These are phyloP conservation scores for Dexiosoma caninum DNA, from an alignment of 2,888 invertebrate species.

Conservation along the genomic window DNA sequence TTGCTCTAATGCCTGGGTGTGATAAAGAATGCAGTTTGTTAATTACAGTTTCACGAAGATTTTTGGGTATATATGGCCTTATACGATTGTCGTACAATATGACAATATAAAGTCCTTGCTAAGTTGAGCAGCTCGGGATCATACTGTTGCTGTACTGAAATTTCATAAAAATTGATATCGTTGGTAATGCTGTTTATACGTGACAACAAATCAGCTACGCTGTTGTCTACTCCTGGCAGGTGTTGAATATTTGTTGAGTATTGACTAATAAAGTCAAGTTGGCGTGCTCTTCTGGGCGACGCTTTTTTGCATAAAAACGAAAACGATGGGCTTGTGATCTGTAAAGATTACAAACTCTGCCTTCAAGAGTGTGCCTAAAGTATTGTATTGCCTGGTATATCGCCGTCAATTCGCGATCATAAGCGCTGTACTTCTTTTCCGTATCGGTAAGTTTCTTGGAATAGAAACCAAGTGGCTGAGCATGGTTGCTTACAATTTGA, in stretches of 20 bases:
- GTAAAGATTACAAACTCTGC: slow-evolving; percentile 48
- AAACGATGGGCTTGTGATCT: slow-evolving; percentile 66
- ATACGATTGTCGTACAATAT: slow-evolving; percentile 29
- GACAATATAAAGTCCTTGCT: slow-evolving; percentile 42
- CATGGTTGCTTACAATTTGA: background rate
- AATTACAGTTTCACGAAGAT: background rate
- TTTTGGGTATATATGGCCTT: slow-evolving; percentile 20
- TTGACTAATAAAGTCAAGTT: slow-evolving; percentile 70
- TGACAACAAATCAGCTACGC: slow-evolving; percentile 54
- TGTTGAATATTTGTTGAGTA: slow-evolving; percentile 36
- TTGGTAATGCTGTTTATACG: slow-evolving; percentile 2
- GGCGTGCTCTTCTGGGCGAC: slow-evolving; percentile 71
- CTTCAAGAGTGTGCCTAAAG: slow-evolving; percentile 62
- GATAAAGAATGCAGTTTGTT: background rate
- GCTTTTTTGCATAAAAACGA: slow-evolving; percentile 69
- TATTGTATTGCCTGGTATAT: slow-evolving; percentile 71
- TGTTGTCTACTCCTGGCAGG: slow-evolving; percentile 44
- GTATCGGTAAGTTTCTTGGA: slow-evolving; percentile 1
- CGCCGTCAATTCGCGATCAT: slow-evolving; percentile 71
- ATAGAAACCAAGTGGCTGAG: slow-evolving; percentile 25
- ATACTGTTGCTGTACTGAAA: background rate
- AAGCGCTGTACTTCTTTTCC: slow-evolving; percentile 25
- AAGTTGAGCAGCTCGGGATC: background rate
- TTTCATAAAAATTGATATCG: background rate
- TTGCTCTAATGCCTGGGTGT: slow-evolving; percentile 11